Percentiles rank a stretch among this genome's conserved stretches.
phyloP scores from a whole-genome alignment of 2,888 invertebrate species.

The Helicoverpa assulta region DNA sequence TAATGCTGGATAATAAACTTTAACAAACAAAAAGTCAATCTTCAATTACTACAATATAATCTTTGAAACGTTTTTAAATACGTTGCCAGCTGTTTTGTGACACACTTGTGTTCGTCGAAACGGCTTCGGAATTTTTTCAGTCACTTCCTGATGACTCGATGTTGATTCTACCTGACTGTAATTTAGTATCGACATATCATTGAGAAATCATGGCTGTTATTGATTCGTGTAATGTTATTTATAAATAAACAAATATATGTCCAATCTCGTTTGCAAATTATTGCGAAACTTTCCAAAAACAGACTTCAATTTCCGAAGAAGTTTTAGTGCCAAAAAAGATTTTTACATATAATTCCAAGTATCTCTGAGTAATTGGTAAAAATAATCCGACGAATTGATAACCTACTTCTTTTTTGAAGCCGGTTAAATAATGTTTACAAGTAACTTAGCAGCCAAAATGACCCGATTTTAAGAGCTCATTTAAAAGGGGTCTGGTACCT shows the following conservation, averaged over 20 bases:
- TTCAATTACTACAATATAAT: neutral
- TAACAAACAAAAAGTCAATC: neutral
- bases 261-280: too few species aligned
- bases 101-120: conserved; percentile 1
- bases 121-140: conserved; percentile 14
- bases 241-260: neutral
- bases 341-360: too few species aligned
- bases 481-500: too few species aligned
- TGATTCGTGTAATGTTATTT: neutral
- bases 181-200: conserved; percentile 6
- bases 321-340: too few species aligned
- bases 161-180: conserved; percentile 5
- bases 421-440: too few species aligned
- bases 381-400: too few species aligned
- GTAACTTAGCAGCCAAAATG: too few species aligned
- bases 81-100: conserved; percentile 18
- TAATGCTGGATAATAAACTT: neutral
- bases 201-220: neutral
- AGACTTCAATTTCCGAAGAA: too few species aligned
- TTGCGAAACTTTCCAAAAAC: neutral
- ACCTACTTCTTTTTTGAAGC: too few species aligned
- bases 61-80: conserved; percentile 8
- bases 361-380: too few species aligned
- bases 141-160: conserved; percentile 10
- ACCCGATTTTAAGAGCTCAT: too few species aligned